Evolutionary conservation across 2,113 vertebrate species (phyloP).

Genomic region (Morone saxatilis): DNA sequence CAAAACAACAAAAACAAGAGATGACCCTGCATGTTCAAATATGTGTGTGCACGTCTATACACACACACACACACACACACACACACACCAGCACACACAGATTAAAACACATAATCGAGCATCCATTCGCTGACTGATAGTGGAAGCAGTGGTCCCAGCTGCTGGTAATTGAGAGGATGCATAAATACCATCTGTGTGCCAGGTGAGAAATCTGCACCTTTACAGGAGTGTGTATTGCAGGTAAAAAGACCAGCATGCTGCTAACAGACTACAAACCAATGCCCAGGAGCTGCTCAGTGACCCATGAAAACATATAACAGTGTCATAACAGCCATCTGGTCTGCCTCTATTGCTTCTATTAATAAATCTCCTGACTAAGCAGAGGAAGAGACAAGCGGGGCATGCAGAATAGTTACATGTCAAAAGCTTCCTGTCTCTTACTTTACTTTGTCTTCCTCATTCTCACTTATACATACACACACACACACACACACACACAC

Average conservation of each 20-base stretch:
- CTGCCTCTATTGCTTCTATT: slow-evolving; percentile 55
- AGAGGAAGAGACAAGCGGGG: slow-evolving; percentile 32
- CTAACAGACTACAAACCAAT: slow-evolving; percentile 64
- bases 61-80: neutral
- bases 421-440: slow-evolving; percentile 24
- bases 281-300: slow-evolving; percentile 57
- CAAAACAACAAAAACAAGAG: slow-evolving; percentile 37
- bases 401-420: slow-evolving; percentile 49
- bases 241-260: slow-evolving; percentile 57
- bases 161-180: slow-evolving; percentile 61
- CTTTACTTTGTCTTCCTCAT: neutral
- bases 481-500: slow-evolving; percentile 4
- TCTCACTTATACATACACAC: neutral
- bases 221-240: slow-evolving; percentile 50
- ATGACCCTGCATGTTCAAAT: slow-evolving; percentile 24
- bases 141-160: slow-evolving; percentile 42
- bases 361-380: slow-evolving; percentile 65
- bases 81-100: neutral
- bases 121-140: slow-evolving; percentile 31
- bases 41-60: neutral
- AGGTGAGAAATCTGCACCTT: slow-evolving; percentile 61
- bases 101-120: neutral
- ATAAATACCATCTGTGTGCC: slow-evolving; percentile 72
- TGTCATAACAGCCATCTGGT: slow-evolving; percentile 76
- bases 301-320: slow-evolving; percentile 64